Conservation (phyloP, 2,797 vertebrate genomes). For the Thripadectes ignobilis region DNA sequence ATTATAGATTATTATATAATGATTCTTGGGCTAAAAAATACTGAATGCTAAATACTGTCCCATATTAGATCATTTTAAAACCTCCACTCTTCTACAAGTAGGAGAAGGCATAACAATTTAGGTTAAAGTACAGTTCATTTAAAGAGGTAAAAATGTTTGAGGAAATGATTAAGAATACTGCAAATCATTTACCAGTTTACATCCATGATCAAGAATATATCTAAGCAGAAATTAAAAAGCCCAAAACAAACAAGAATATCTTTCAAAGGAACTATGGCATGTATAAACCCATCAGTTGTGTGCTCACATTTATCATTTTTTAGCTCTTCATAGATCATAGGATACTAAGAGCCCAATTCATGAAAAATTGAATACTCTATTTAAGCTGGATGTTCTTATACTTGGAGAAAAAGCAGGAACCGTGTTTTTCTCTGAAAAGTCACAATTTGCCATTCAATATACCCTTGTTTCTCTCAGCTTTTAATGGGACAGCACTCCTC, state of each 20-base stretch:
- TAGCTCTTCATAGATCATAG: constrained; percentile 54
- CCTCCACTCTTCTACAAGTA: constrained; percentile 19
- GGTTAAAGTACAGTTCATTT: constrained; percentile 49
- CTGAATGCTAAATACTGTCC: constrained; percentile 52
- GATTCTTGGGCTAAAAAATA: constrained; percentile 62
- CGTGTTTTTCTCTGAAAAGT: neutral
- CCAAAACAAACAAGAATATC: neutral
- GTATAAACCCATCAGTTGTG: constrained; percentile 1
- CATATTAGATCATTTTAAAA: constrained; percentile 28
- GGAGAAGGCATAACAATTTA: constrained; percentile 29
- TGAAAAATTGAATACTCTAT: constrained; percentile 71
- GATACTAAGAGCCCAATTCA: constrained; percentile 61
- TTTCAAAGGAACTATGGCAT: neutral
- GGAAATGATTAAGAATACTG: constrained; percentile 2
- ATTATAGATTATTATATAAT: constrained; percentile 76
- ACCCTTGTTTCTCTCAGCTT: constrained; percentile 30
- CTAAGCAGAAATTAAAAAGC: neutral
- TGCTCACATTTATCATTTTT: constrained; percentile 45
- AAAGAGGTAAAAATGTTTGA: constrained; percentile 39
- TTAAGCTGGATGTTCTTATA: constrained; percentile 57
- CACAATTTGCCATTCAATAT: constrained; percentile 51
- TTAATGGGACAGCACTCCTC: constrained; percentile 24
- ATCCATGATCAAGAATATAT: neutral
- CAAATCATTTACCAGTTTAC: constrained; percentile 49
- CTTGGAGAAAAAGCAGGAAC: constrained; percentile 30